Conservation (phyloP, 2,797 vertebrate genomes). For the Sebastiscus tertius region DNA sequence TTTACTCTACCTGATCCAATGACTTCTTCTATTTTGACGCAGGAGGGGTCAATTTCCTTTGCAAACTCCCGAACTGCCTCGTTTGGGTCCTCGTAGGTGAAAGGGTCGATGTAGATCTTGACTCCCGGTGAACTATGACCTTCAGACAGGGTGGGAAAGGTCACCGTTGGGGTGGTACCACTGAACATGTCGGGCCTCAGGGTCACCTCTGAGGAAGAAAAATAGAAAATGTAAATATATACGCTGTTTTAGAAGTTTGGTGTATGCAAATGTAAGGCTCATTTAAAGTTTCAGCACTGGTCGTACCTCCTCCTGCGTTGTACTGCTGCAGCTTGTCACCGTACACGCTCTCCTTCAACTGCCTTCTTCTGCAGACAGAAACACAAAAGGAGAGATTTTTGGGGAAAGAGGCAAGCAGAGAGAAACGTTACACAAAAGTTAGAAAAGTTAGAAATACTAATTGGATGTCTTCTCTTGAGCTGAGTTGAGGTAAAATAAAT, state of each 20-base stretch:
- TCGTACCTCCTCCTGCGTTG: slow-evolving; percentile 90
- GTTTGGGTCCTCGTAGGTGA: slow-evolving; percentile 96
- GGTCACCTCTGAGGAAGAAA: slow-evolving; percentile 68
- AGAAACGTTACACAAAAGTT: slow-evolving; percentile 23
- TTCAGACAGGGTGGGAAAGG: slow-evolving; percentile 83
- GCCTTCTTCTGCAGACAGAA: slow-evolving; percentile 83
- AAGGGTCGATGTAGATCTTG: slow-evolving; percentile 98
- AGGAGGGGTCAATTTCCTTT: slow-evolving; percentile 96
- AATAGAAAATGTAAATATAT: background rate
- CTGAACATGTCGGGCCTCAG: slow-evolving; percentile 80
- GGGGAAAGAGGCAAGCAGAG: background rate
- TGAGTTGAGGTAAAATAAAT: slow-evolving; percentile 36
- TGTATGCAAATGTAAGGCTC: background rate
- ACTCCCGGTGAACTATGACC: slow-evolving; percentile 89
- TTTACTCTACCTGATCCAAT: slow-evolving; percentile 90
- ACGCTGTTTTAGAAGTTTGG: background rate
- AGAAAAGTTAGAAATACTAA: slow-evolving; percentile 48
- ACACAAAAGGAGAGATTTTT: background rate
- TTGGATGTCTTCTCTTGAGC: slow-evolving; percentile 46
- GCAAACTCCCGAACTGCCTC: slow-evolving; percentile 95
- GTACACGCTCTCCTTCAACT: slow-evolving; percentile 92
- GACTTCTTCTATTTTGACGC: slow-evolving; percentile 97
- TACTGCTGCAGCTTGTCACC: slow-evolving; percentile 95
- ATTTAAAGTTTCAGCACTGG: background rate
- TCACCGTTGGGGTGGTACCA: slow-evolving; percentile 75